These are phyloP conservation scores for Tuta absoluta DNA, from an alignment of 2,888 invertebrate species.

Conservation along the genomic window DNA sequence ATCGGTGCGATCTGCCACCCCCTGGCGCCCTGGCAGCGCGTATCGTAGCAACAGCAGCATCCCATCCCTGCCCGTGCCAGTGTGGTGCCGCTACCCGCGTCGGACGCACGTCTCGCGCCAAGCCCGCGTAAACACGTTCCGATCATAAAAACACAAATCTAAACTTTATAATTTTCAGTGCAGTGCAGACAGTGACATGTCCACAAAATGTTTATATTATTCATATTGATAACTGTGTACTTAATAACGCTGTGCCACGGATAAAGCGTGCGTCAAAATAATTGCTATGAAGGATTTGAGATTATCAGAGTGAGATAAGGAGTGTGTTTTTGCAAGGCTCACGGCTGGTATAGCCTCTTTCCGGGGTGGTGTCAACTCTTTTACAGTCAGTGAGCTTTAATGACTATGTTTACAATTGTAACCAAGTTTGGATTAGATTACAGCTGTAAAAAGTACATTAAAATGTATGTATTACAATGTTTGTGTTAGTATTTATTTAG, in stretches of 20 bases:
- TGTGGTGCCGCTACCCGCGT: constrained; percentile 58
- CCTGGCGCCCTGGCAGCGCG: constrained; percentile 60
- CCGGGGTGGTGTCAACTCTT: constrained; percentile 13
- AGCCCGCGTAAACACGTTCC: constrained; percentile 31
- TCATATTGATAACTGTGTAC: constrained; percentile 73
- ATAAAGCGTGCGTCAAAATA: constrained; percentile 47
- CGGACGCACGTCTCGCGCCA: constrained; percentile 55
- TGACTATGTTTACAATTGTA: background rate
- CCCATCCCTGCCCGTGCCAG: constrained; percentile 78
- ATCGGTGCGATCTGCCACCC: constrained; percentile 50
- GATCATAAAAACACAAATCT: constrained; percentile 29
- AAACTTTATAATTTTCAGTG: constrained; percentile 40
- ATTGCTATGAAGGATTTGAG: constrained; percentile 56
- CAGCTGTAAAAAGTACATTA: too few species aligned
- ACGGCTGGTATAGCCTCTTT: constrained; percentile 20
- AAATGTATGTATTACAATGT: too few species aligned
- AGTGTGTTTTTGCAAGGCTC: constrained; percentile 38
- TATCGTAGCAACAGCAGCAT: constrained; percentile 80
- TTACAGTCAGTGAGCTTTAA: constrained; percentile 19
- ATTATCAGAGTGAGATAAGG: constrained; percentile 53
- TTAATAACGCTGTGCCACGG: constrained; percentile 73
- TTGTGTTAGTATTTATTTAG: background rate
- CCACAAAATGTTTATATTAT: constrained; percentile 71
- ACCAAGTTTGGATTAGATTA: background rate
- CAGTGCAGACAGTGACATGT: constrained; percentile 39